These are phyloP conservation scores for Neopipo cinnamomea DNA, from an alignment of 2,113 vertebrate genomes.

Conservation along the genomic window DNA sequence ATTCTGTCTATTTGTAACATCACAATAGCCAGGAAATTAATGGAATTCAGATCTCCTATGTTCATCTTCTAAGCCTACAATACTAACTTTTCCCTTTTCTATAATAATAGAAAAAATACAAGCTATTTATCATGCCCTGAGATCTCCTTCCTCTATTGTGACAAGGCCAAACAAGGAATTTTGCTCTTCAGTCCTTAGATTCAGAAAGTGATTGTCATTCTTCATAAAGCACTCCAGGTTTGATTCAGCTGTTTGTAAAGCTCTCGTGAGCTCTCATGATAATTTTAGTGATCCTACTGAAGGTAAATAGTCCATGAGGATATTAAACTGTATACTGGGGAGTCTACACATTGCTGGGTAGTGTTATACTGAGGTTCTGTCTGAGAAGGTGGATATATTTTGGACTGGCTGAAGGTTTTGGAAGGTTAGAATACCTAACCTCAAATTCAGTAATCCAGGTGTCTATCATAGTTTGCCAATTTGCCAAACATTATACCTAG, in stretches of 20 bases:
- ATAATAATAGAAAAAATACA: background rate
- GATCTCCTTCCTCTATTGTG: background rate
- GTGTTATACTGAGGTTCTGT: background rate
- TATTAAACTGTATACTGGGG: background rate
- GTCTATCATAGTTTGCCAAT: background rate
- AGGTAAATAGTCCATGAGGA: background rate
- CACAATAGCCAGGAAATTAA: slow-evolving; percentile 44
- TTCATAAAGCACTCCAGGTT: background rate
- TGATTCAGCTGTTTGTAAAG: background rate
- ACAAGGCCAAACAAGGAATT: background rate
- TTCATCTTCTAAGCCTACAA: background rate
- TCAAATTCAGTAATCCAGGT: background rate
- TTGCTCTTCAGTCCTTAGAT: background rate
- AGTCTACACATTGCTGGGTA: background rate
- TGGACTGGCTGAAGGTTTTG: background rate
- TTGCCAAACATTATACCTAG: background rate
- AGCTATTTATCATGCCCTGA: background rate
- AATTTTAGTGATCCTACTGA: background rate
- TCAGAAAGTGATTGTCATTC: background rate
- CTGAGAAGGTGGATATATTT: background rate
- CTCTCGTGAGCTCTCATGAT: background rate
- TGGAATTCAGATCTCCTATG: background rate
- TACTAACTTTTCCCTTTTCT: background rate
- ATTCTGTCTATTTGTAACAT: background rate
- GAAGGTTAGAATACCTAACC: background rate